phyloP scores from a whole-genome alignment of 2,797 vertebrate species.

The Melopsittacus undulatus region DNA sequence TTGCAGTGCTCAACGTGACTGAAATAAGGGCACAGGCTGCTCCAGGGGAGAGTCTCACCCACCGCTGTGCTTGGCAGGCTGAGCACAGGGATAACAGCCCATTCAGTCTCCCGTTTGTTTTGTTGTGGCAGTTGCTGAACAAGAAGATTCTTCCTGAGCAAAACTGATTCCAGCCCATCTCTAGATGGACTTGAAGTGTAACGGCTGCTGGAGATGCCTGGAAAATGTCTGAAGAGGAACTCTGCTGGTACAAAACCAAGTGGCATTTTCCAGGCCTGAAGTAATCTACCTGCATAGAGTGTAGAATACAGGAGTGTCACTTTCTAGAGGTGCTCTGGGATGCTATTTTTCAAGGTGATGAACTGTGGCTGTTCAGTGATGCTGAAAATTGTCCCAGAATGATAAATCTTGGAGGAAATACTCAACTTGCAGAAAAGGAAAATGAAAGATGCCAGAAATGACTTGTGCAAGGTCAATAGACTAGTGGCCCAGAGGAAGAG shows the following conservation, averaged over 20 bases:
- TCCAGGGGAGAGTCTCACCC: neutral
- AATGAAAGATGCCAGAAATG: neutral
- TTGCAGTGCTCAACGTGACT: neutral
- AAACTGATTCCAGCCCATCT: neutral
- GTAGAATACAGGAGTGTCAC: neutral
- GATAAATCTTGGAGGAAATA: neutral
- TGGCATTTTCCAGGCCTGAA: neutral
- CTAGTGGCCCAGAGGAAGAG: neutral
- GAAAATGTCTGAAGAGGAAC: neutral
- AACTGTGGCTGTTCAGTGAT: neutral
- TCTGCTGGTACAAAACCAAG: neutral
- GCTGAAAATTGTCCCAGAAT: neutral
- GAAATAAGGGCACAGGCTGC: neutral
- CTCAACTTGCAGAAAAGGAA: neutral
- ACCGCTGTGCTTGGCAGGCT: neutral
- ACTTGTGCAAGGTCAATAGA: neutral
- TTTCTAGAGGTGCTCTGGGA: neutral
- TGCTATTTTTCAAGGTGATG: neutral
- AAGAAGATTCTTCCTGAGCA: neutral
- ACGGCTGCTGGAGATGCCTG: neutral
- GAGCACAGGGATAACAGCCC: neutral
- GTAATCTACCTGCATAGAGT: neutral
- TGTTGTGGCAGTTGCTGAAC: constrained; percentile 33
- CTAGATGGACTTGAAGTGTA: neutral
- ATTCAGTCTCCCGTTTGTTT: neutral